phyloP scores from a whole-genome alignment of 1,140 invertebrate genomes.

The Drosophila ironensis region DNA sequence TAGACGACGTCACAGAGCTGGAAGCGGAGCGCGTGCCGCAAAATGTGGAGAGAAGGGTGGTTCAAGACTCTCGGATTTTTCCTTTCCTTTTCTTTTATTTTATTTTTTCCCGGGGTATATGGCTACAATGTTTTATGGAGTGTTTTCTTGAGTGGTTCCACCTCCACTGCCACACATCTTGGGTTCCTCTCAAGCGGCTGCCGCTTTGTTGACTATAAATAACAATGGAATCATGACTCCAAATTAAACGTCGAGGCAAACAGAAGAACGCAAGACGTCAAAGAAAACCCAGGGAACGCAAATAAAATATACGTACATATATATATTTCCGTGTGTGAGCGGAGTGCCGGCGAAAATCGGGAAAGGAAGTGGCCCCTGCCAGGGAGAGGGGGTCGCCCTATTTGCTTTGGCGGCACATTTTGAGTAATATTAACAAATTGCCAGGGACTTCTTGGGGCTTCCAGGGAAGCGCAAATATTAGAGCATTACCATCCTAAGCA shows the following conservation, averaged over 20 bases:
- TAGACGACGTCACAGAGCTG: slow-evolving; percentile 21
- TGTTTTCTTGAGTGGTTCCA: slow-evolving; percentile 73
- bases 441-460: no score
- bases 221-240: slow-evolving; percentile 78
- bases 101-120: no score
- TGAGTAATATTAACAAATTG: slow-evolving; percentile 58
- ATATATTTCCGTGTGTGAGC: slow-evolving; percentile 9
- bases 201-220: slow-evolving; percentile 77
- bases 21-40: slow-evolving; percentile 47
- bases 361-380: not conserved
- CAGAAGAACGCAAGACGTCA: slow-evolving; percentile 37
- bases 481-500: no score
- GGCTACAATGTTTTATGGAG: slow-evolving; percentile 70
- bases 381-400: not conserved
- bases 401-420: slow-evolving; percentile 39
- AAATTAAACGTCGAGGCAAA: slow-evolving; percentile 66
- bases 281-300: slow-evolving; percentile 52
- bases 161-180: slow-evolving; percentile 1
- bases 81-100: no score
- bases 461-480: slow-evolving; percentile 42
- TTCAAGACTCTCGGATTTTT: no score
- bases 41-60: no score
- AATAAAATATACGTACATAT: slow-evolving; percentile 31
- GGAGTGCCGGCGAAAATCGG: not conserved
- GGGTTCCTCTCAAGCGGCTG: slow-evolving; percentile 30